A percentile compares a stretch with the other conserved stretches of the same genome.
These are phyloP conservation scores for Hylomyscus alleni DNA, from an alignment of 2,797 vertebrate genomes.

Conservation along the genomic window DNA sequence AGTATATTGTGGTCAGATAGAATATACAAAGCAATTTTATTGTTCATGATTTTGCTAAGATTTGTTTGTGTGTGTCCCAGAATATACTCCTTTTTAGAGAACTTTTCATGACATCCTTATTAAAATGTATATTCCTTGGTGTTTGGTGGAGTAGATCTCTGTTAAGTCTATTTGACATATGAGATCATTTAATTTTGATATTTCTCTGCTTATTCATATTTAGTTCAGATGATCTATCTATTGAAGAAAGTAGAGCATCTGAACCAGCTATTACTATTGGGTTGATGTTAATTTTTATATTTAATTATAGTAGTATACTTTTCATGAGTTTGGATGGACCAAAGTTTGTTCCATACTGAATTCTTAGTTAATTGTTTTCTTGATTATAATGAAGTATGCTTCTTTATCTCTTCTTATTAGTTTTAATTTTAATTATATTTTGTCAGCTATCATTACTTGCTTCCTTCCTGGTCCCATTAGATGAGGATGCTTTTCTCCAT, in stretches of 20 bases:
- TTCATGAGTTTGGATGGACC: not conserved
- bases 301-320: not conserved
- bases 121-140: not conserved
- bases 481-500: not conserved
- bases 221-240: not conserved
- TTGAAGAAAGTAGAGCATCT: not conserved
- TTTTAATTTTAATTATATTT: not conserved
- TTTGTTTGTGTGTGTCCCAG: not conserved
- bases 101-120: not conserved
- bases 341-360: not conserved
- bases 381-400: not conserved
- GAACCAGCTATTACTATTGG: not conserved
- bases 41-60: not conserved
- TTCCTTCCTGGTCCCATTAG: not conserved
- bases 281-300: not conserved
- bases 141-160: not conserved
- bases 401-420: not conserved
- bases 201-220: not conserved
- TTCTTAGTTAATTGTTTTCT: not conserved
- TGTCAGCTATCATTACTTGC: not conserved
- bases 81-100: not conserved
- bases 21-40: not conserved
- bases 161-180: not conserved
- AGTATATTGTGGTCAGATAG: not conserved
- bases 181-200: not conserved